A percentile compares a stretch with the other conserved stretches of the same genome.
Conservation (phyloP, 2,888 invertebrate species). For the Thumatha senex region DNA sequence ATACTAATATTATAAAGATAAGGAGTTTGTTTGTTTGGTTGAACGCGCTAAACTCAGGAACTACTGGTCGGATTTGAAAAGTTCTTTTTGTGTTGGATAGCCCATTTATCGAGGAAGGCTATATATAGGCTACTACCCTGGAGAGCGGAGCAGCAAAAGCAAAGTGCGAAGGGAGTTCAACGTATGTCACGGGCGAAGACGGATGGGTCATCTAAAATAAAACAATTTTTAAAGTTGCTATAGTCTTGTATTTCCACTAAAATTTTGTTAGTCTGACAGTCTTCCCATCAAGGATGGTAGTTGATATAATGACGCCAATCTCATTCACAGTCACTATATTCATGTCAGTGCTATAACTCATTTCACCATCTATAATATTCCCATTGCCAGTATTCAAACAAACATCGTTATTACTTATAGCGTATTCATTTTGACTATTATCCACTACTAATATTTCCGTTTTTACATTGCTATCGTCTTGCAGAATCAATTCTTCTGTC, state of each 20-base stretch:
- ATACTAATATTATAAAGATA: no score
- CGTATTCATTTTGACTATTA: conserved; percentile 35
- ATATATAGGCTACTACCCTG: no score
- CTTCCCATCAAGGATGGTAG: conserved; percentile 48
- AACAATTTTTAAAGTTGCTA: no score
- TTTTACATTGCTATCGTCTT: conserved; percentile 52
- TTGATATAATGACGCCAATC: conserved; percentile 50
- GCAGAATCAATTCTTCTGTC: conserved; percentile 52
- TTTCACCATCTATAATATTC: conserved; percentile 41
- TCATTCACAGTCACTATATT: conserved; percentile 61
- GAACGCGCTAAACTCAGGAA: no score
- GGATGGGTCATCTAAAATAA: no score
- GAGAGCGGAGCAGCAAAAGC: no score
- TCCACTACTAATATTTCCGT: conserved; percentile 55
- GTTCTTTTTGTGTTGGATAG: no score
- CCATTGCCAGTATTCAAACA: conserved; percentile 31
- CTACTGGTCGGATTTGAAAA: no score
- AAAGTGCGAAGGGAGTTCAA: no score
- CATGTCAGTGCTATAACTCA: conserved; percentile 41
- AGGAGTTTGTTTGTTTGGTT: no score
- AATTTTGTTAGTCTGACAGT: conserved; percentile 59
- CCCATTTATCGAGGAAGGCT: no score
- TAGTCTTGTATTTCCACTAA: conserved; percentile 67
- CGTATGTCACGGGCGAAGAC: no score
- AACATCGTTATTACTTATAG: conserved; percentile 30